phyloP scores from a whole-genome alignment of 2,888 invertebrate genomes.

The Leptarthrus brevirostris region DNA sequence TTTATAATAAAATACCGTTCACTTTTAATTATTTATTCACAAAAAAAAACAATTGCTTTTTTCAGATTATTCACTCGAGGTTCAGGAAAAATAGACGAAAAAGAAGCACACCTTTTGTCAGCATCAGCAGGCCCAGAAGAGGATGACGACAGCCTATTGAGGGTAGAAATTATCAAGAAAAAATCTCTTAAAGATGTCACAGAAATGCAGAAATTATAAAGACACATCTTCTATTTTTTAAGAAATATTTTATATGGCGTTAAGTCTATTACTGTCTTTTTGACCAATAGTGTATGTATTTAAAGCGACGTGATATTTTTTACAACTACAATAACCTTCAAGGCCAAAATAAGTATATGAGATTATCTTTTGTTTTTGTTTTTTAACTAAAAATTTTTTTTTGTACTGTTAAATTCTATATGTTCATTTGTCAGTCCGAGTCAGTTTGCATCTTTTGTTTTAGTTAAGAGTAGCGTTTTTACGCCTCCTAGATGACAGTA shows the following conservation, averaged over 20 bases:
- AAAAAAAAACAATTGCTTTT: conserved; percentile 14
- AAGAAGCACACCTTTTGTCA: conserved; percentile 62
- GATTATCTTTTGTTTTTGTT: conserved; percentile 1
- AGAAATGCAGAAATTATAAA: conserved; percentile 65
- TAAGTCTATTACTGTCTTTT: neutral
- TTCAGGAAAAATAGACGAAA: conserved; percentile 59
- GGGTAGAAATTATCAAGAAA: conserved; percentile 62
- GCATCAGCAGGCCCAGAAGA: conserved; percentile 53
- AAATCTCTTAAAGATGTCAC: conserved; percentile 63
- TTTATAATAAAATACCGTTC: no score
- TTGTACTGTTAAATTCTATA: no score
- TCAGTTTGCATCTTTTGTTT: no score
- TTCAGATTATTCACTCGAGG: conserved; percentile 56
- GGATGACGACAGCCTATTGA: conserved; percentile 58
- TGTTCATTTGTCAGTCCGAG: no score
- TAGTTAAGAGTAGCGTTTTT: no score
- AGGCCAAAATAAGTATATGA: conserved; percentile 31
- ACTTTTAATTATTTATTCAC: no score
- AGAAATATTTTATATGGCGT: neutral
- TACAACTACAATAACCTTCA: neutral
- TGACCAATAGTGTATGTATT: neutral
- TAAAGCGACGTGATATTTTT: conserved; percentile 27
- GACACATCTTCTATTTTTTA: neutral
- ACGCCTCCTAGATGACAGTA: no score
- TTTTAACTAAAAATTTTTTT: neutral